phyloP scores from a whole-genome alignment of 2,113 vertebrate species.

The Pteropus alecto region DNA sequence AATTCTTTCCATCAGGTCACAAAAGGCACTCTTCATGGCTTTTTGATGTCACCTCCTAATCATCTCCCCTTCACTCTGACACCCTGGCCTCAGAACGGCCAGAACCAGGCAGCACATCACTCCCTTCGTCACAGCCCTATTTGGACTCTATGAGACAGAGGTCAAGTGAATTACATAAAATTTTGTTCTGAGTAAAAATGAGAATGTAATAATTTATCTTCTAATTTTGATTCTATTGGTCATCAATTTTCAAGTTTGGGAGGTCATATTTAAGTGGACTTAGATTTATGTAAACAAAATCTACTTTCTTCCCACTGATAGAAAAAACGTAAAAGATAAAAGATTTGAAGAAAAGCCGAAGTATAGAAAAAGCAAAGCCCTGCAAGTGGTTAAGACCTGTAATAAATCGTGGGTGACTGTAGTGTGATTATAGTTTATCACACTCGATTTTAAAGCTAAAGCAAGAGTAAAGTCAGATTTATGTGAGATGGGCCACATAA shows the following conservation, averaged over 20 bases:
- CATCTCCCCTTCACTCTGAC: too few species aligned
- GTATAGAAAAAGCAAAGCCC: not conserved
- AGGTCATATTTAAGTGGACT: not conserved
- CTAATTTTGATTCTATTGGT: not conserved
- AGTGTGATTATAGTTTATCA: not conserved
- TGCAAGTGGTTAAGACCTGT: not conserved
- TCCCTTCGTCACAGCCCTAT: not conserved
- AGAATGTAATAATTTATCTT: not conserved
- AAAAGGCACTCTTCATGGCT: not conserved
- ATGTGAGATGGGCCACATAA: not conserved
- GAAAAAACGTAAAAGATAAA: not conserved
- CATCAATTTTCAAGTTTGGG: not conserved
- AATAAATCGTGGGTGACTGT: not conserved
- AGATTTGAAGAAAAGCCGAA: not conserved
- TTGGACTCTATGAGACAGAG: not conserved
- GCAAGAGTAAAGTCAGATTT: not conserved
- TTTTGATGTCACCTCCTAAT: not conserved
- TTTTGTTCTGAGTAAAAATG: not conserved
- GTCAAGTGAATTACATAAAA: not conserved
- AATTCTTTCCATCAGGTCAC: not conserved
- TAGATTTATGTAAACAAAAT: not conserved
- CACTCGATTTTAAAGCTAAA: not conserved
- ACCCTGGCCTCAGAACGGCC: not conserved
- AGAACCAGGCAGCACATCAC: accelerated
- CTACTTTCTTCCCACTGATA: not conserved